Base-by-base conservation (phyloP, 2,113 vertebrate genomes). In the Gavia stellata region DNA sequence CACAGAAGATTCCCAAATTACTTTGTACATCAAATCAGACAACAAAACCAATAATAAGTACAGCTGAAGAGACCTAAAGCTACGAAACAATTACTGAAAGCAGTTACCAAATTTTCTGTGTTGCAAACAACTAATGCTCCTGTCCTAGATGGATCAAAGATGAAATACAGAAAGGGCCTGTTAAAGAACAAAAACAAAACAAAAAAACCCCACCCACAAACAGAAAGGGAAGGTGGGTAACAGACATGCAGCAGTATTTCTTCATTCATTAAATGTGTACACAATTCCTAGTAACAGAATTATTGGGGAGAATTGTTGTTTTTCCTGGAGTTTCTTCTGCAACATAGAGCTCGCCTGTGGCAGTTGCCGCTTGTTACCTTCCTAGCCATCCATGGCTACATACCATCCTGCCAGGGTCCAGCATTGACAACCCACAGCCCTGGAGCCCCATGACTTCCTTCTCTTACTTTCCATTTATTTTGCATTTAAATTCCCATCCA, bases 301-400 rank as follows among this genome's bases (percentile, higher is more conserved):
- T 53, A 8, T 9, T 47, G 23, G 11, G 6, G 14, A 4, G 23
- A 49, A 50, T 34, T 24, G 20, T 14, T 67, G 10, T 9, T 88
- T 65, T 63, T 53, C 26, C 50, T 53, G 13, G 15, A 63, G 16
- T 49, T 86, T 73, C 23, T 74, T n/a, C 31, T 58, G 19, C 25
- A 80, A 29, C 4, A 12, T 2, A 7, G 0, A 55, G 21, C 29
- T 56, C 23, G 31, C 4, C 55, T 10, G 16, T 17, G 8, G 31
- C 75, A 53, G 34, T 1, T 29, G 17, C 31, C 71, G 45, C 23
- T n/a, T 66, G 21, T 50, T 77, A 45, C 25, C 50, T 85, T 71
- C 38, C 38, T 14, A 52, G 47, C 14, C 40, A 79, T 42, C 14
- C 33, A 8, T 9, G 5, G 44, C 49, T 67, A 23, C 15, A 10